Percentiles rank a stretch among this genome's conserved stretches.
phyloP scores from a whole-genome alignment of 1,140 invertebrate genomes.

The Samia ricini region DNA sequence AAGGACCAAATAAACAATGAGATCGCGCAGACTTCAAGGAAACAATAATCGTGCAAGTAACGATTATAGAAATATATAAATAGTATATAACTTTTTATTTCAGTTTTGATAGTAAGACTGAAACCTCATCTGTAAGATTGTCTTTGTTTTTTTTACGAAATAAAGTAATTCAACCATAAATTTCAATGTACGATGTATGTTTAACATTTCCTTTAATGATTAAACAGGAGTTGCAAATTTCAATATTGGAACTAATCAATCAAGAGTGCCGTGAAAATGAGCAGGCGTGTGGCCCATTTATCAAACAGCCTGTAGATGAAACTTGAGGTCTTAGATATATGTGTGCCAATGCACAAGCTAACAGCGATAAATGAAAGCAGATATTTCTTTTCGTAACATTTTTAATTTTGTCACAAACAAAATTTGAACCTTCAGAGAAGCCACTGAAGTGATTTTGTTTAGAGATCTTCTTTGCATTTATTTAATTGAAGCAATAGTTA shows the following conservation, averaged over 20 bases:
- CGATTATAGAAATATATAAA: no score
- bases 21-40: no score
- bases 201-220: conserved; percentile 20
- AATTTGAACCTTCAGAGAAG: no score
- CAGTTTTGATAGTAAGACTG: no score
- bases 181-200: conserved; percentile 2
- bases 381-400: not conserved
- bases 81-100: no score
- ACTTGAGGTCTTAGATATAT: conserved; percentile 24
- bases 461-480: no score
- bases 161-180: not conserved
- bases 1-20: no score
- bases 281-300: conserved; percentile 44
- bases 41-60: no score
- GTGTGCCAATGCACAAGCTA: conserved; percentile 10
- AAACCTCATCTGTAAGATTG: no score
- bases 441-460: no score
- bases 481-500: no score
- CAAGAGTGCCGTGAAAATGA: conserved; percentile 41
- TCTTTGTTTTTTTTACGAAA: not conserved
- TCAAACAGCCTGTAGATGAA: conserved; percentile 45
- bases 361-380: conserved; percentile 4
- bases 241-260: conserved; percentile 57
- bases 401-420: not conserved
- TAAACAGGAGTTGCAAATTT: conserved; percentile 37